phyloP scores from a whole-genome alignment of 2,888 invertebrate species.

The Ormyrus thymus region DNA sequence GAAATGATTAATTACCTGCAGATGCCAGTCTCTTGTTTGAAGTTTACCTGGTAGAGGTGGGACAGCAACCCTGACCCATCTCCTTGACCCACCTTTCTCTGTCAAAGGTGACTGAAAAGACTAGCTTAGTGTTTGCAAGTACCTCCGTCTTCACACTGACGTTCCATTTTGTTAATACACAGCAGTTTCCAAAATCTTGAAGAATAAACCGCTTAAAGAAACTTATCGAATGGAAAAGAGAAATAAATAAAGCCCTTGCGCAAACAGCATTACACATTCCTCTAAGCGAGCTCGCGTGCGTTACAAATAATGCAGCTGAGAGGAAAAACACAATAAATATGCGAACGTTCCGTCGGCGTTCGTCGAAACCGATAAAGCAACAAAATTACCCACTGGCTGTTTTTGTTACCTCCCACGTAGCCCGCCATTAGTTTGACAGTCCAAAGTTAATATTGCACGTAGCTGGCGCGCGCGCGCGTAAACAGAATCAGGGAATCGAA shows the following conservation, averaged over 20 bases:
- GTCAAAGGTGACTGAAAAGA: neutral
- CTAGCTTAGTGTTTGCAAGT: too few relatives aligned
- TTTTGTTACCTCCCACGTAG: neutral
- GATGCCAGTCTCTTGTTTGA: neutral
- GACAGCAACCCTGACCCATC: slow-evolving; percentile 30
- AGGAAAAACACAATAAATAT: slow-evolving; percentile 24
- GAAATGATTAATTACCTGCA: too few relatives aligned
- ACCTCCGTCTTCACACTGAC: neutral
- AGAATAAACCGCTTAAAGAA: too few relatives aligned
- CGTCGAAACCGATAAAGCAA: too few relatives aligned
- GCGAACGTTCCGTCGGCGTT: neutral
- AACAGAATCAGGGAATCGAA: too few relatives aligned
- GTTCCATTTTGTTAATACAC: slow-evolving; percentile 28
- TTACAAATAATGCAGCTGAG: neutral
- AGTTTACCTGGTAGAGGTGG: neutral
- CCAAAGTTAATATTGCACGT: too few relatives aligned
- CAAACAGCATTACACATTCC: slow-evolving; percentile 19
- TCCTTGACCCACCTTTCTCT: slow-evolving; percentile 2
- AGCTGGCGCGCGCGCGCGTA: too few relatives aligned
- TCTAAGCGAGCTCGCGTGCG: neutral
- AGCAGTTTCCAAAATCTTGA: neutral
- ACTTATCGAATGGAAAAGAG: neutral
- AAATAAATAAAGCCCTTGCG: neutral
- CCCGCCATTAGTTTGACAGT: too few relatives aligned
- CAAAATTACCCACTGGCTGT: slow-evolving; percentile 1